A percentile compares a stretch with the other conserved stretches of the same genome.
Evolutionary conservation across 1,140 invertebrate genomes (phyloP).

Genomic region (Meloidogyne exigua): DNA sequence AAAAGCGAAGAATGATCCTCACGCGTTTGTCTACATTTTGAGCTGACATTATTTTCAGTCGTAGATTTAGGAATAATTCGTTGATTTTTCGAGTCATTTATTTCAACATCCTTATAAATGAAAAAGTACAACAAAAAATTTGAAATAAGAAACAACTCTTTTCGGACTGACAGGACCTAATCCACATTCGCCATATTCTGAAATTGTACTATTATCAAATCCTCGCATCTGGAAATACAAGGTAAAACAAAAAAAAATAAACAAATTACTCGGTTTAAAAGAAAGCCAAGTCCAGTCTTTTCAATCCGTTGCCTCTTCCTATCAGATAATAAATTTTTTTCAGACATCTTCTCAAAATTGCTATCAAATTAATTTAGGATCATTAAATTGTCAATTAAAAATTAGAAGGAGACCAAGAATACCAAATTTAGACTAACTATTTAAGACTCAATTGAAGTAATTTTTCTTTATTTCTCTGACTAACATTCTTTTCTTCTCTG

Average conservation of each 20-base stretch:
- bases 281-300: constrained; percentile 9
- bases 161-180: not conserved
- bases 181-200: not conserved
- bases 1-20: not conserved
- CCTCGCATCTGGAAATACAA: not conserved
- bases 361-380: not conserved
- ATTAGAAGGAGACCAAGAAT: no score
- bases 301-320: not conserved
- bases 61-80: not conserved
- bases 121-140: no score
- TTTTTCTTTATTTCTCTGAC: no score
- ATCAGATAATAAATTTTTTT: not conserved
- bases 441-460: no score
- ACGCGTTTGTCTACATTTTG: not conserved
- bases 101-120: no score
- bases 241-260: not conserved
- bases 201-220: not conserved
- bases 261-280: constrained; percentile 13
- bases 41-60: not conserved
- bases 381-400: no score
- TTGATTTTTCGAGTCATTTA: not conserved
- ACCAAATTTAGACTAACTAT: no score
- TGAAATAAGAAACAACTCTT: no score
- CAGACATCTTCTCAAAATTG: not conserved
- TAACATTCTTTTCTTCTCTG: no score